Base-by-base conservation (phyloP, 2,888 invertebrate genomes). In the Euplagia quadripunctaria region DNA sequence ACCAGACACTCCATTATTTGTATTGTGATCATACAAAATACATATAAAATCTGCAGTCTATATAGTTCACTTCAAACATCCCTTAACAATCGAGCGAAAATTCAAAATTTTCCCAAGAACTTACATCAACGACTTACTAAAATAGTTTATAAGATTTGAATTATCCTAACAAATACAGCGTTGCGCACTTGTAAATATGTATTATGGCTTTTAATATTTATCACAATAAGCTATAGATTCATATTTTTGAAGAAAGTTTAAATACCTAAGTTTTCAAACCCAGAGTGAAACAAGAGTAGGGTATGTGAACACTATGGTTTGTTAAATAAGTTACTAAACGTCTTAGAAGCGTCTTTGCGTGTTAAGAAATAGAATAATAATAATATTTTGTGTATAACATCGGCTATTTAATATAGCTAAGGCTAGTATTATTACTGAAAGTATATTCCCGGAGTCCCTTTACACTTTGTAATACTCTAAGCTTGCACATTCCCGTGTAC, bases 141-240 rank as follows among this genome's bases (percentile, higher is more conserved):
- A 77, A 82, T 84, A 76, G 69, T 72, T 81, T 76, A 72, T 76
- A 79, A 77, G 80, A 84, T 85, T 80, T 78, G 72, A 79, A 74
- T 78, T 81, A 82, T 64, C 73, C 83, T 90, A 87, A 90, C 88
- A 85, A 68, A 76, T 82, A 78, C 76, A 64, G 80, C 78, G 79
- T 83, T 81, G 73, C 73, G 82, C 85, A 87, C 83, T 77, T 87
- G 89, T 90, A 90, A 79, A 89, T 88, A 88, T 85, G 77, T 80
- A 75, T 71, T 72, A 72, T 80, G 83, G 86, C 86, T 88, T 87
- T 82, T 80, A 77, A 73, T 82, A 78, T 79, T 68, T 63, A 73
- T 61, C 46, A 16, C 20, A 4, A 31, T 31, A 51, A 20, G 20
- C 49, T 16, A 2, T 17, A 66, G 11, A 31, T 6, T 49, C 49